Conservation (phyloP, 2,888 invertebrate species). For the Polietes domitor region DNA sequence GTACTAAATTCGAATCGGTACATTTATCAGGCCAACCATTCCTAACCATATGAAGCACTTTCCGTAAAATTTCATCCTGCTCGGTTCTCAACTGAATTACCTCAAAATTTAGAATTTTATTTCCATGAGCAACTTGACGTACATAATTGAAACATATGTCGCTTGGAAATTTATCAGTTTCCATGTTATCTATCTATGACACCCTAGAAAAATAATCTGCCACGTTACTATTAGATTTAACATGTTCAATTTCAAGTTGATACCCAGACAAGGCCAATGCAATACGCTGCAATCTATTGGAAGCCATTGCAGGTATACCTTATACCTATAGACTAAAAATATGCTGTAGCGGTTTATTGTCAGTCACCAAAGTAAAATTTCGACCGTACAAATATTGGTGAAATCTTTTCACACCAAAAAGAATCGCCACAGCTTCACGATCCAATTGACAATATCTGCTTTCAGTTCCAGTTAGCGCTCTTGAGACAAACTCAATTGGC, state of each 20-base stretch:
- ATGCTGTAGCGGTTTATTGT: slow-evolving; percentile 72
- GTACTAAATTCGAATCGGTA: too few species aligned
- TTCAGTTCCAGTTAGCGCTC: slow-evolving; percentile 68
- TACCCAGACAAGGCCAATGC: neutral
- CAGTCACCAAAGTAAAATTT: slow-evolving; percentile 76
- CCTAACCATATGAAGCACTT: neutral
- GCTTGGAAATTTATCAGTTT: too few species aligned
- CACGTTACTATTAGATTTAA: neutral
- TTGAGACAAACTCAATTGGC: slow-evolving; percentile 76
- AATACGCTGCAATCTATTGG: slow-evolving; percentile 67
- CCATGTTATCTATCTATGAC: too few species aligned
- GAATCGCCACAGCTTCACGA: slow-evolving; percentile 69
- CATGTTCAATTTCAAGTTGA: neutral
- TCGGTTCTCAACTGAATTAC: neutral
- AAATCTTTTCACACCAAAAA: slow-evolving; percentile 59
- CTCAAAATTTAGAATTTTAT: neutral
- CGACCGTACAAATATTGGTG: slow-evolving; percentile 72
- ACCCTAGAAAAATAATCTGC: too few species aligned
- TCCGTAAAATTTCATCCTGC: too few species aligned
- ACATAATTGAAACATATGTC: too few species aligned
- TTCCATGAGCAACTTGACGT: neutral
- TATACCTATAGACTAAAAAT: slow-evolving; percentile 74
- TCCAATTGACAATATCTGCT: slow-evolving; percentile 70
- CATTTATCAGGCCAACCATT: neutral
- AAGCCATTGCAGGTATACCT: slow-evolving; percentile 73